These are phyloP conservation scores for Psittacula derbiana DNA, from an alignment of 2,797 vertebrate species.

Conservation along the genomic window DNA sequence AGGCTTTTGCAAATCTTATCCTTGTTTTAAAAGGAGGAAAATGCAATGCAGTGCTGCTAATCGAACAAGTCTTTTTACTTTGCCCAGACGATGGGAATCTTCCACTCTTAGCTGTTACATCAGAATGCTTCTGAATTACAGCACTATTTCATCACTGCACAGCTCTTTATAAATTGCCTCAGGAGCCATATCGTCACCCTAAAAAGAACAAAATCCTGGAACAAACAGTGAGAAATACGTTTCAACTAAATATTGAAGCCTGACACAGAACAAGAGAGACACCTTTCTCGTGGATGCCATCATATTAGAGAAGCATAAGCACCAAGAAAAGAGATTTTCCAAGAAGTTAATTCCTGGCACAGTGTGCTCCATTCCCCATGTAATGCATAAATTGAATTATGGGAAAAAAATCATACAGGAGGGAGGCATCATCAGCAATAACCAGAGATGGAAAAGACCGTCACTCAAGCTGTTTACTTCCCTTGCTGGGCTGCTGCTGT, in stretches of 20 bases:
- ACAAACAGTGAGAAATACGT: background rate
- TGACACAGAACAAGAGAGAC: background rate
- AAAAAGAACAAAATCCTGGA: background rate
- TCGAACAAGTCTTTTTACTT: background rate
- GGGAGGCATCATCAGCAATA: background rate
- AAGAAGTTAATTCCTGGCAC: background rate
- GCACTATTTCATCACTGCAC: background rate
- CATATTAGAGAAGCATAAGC: background rate
- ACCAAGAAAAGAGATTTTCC: background rate
- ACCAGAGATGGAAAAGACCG: background rate
- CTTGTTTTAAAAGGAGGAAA: background rate
- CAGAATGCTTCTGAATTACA: background rate
- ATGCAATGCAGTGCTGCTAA: background rate
- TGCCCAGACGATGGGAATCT: background rate
- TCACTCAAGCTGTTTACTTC: background rate
- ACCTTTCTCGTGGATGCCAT: background rate
- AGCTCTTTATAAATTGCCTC: background rate
- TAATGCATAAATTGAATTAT: background rate
- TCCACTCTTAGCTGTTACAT: background rate
- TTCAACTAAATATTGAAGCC: background rate
- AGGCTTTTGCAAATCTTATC: background rate
- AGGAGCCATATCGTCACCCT: background rate
- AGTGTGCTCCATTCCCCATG: background rate
- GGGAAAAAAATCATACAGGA: background rate
- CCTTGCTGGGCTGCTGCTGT: fast-evolving